Conservation (phyloP, 2,113 vertebrate genomes). For the Trachemys scripta region DNA sequence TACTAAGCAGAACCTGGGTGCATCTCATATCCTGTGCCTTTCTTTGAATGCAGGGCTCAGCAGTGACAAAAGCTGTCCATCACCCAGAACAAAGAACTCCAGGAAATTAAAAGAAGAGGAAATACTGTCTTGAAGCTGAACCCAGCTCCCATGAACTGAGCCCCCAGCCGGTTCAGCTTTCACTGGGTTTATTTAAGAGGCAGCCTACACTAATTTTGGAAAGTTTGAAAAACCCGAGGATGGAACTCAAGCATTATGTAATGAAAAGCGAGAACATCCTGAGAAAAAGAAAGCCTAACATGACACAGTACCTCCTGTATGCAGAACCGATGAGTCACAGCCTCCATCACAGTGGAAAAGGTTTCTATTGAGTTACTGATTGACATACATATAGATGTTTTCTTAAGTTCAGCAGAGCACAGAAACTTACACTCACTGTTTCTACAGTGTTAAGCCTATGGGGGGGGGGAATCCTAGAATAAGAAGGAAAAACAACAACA, state of each 20-base stretch:
- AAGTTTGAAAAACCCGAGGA: not conserved
- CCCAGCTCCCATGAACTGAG: not conserved
- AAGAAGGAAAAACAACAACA: not conserved
- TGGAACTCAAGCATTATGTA: not conserved
- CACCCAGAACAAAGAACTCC: slow-evolving; percentile 80
- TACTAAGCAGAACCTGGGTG: slow-evolving; percentile 72
- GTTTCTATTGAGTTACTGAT: not conserved
- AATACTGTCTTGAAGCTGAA: not conserved
- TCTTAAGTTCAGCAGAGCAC: not conserved
- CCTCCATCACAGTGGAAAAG: not conserved
- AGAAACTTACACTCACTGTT: not conserved
- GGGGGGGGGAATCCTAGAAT: rapidly evolving
- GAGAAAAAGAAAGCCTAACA: rapidly evolving
- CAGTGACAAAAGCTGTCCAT: slow-evolving; percentile 82
- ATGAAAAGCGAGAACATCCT: not conserved
- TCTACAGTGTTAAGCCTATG: rapidly evolving
- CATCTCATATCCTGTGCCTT: slow-evolving; percentile 66
- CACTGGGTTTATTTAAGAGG: not conserved
- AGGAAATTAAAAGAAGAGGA: slow-evolving; percentile 77
- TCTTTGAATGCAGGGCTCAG: slow-evolving; percentile 73
- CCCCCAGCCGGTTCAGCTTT: not conserved
- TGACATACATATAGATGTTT: rapidly evolving
- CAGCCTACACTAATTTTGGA: not conserved
- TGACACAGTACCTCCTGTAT: not conserved
- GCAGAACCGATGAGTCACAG: not conserved